A percentile compares a stretch with the other conserved stretches of the same genome.
Conservation (phyloP, 2,888 invertebrate species). For the Phania funesta region DNA sequence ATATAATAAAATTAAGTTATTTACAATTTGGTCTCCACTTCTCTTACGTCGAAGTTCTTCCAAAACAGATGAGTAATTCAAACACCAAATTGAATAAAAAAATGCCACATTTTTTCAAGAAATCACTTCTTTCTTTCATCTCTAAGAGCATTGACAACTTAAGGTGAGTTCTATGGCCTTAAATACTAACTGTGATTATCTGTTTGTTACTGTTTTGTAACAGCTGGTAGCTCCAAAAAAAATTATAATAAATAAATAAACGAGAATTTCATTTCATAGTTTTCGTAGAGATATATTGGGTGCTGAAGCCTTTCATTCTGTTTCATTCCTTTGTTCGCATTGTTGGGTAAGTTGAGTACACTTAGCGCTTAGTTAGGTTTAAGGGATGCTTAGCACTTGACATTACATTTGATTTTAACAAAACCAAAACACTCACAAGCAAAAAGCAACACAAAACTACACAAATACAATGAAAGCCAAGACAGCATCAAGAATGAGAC, state of each 20-base stretch:
- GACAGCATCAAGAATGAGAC: neutral
- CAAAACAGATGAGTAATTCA: neutral
- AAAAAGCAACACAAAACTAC: neutral
- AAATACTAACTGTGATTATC: conserved; percentile 14
- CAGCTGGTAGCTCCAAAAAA: no score
- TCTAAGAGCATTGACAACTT: conserved; percentile 57
- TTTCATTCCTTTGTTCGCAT: neutral
- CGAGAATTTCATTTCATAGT: conserved; percentile 35
- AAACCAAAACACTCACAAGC: neutral
- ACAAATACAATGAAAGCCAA: no score
- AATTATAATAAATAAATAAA: neutral
- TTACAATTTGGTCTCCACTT: neutral
- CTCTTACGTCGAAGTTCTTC: neutral
- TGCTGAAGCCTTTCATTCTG: no score
- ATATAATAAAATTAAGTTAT: no score
- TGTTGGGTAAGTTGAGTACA: conserved; percentile 62
- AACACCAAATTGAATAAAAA: neutral
- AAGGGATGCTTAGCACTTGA: conserved; percentile 65
- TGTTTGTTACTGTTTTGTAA: conserved; percentile 23
- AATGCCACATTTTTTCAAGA: neutral
- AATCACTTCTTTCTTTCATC: neutral
- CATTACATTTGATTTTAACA: conserved; percentile 57
- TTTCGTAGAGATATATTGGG: conserved; percentile 18
- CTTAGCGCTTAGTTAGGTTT: conserved; percentile 69
- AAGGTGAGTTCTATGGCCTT: conserved; percentile 62